These are phyloP conservation scores for Fringilla coelebs DNA, from an alignment of 2,797 vertebrate genomes.

Conservation along the genomic window DNA sequence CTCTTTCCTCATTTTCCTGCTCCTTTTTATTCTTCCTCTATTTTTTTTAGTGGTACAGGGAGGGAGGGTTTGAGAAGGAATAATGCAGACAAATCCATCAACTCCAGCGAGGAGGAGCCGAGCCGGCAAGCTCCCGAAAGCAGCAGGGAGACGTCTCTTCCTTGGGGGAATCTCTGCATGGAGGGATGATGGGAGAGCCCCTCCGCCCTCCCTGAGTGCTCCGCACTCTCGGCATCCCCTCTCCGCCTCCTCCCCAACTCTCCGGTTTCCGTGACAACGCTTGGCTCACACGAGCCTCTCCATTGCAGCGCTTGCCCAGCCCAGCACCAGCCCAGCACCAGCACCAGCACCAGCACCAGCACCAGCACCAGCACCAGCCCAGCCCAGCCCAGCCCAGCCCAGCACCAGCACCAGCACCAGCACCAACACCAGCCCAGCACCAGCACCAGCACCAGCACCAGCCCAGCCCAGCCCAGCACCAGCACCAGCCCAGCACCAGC, in stretches of 20 bases:
- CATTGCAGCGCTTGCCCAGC: neutral
- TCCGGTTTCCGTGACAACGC: slow-evolving; percentile 56
- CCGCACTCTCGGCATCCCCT: neutral
- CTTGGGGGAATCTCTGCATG: neutral
- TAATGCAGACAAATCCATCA: neutral
- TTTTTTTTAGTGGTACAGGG: neutral
- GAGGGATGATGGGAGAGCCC: neutral
- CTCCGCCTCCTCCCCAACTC: neutral
- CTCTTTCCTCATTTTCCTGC: neutral
- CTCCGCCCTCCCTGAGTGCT: neutral
- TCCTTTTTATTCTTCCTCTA: neutral
- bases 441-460: too few relatives aligned
- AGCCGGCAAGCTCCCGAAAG: neutral
- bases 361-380: too few relatives aligned
- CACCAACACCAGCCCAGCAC: too few relatives aligned
- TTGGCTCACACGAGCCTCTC: neutral
- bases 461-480: too few relatives aligned
- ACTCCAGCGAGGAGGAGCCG: neutral
- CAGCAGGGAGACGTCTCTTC: neutral
- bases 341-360: too few relatives aligned
- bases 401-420: too few relatives aligned
- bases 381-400: too few relatives aligned
- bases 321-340: neutral
- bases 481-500: too few relatives aligned
- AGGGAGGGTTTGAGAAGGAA: neutral